Evolutionary conservation across 2,113 vertebrate genomes (phyloP), one percentile per base, ranked within the genome.

Genomic region (Pseudonaja textilis): DNA sequence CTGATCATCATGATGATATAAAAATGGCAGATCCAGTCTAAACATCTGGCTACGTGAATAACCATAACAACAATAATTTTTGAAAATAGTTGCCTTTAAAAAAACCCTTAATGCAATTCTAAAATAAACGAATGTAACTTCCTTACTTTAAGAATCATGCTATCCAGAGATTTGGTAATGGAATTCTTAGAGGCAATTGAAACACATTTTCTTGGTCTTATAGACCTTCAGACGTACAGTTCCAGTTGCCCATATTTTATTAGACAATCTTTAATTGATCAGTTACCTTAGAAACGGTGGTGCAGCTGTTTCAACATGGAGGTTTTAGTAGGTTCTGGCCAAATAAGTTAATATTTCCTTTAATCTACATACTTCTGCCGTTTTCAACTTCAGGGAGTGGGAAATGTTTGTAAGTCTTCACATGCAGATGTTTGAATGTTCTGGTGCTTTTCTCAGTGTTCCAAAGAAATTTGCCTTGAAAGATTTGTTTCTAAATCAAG

Each of bases 241-340:
- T 92, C 54, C 0, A 92, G 12, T 1, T 42, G 0, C 93, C 92
- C 92, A 39, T 89, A 89, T 50, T 92, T 90, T 93, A 92, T 94
- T 94, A 93, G 16, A 12, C 47, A 95, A 90, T 94, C 18, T 1
- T 91, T 23, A 94, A 96, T 93, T 93, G 93, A 96, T 91, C 90
- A 87, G 18, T 97, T 97, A 96, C 95, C 96, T 97, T 97, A 96
- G 95, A 87, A 96, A 96, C 93, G 91, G 95, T 1, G 88, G 95
- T 96, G 92, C 90, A 3, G 69, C 91, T 26, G 94, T 95, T 94
- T 94, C 93, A 94, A 93, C 95, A 94, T 89, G 94, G 95, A 96
- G 96, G 94, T 96, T 94, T 96, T 95, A 96, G 42, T 69, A 95
- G 95, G 91, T 92, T 91, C 92, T 94, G 95, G 90, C 22, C 92